These are phyloP conservation scores for Malurus melanocephalus DNA, from an alignment of 2,113 vertebrate species.

Conservation along the genomic window DNA sequence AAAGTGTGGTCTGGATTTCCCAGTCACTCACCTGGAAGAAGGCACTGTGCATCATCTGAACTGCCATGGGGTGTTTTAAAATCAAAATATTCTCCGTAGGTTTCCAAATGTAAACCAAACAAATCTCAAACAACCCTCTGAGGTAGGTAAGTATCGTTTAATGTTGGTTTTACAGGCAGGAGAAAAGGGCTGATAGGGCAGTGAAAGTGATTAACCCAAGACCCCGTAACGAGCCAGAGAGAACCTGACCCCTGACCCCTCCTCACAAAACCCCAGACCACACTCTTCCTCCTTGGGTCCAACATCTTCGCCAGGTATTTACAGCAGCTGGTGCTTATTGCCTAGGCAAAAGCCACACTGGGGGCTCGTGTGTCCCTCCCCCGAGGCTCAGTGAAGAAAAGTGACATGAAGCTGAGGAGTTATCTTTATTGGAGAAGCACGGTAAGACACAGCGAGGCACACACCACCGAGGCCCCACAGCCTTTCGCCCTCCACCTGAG, in stretches of 20 bases:
- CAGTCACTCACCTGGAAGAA: not conserved
- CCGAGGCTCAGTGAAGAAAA: conserved; percentile 13
- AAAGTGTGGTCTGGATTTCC: not conserved
- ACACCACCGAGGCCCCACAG: not conserved
- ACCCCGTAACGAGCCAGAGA: not conserved
- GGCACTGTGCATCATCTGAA: not conserved
- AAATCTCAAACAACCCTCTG: conserved; percentile 48
- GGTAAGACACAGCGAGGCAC: not conserved
- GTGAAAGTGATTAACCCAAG: not conserved
- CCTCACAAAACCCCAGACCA: not conserved
- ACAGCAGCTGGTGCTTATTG: not conserved
- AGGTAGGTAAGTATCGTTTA: conserved; percentile 47
- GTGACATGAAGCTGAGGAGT: conserved; percentile 30
- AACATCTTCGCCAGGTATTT: not conserved
- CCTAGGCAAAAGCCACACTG: not conserved
- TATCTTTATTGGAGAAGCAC: conserved; percentile 59
- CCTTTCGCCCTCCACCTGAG: not conserved
- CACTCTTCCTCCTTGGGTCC: not conserved
- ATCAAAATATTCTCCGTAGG: not conserved
- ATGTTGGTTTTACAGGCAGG: not conserved
- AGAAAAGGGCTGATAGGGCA: not conserved
- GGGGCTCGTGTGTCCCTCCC: not conserved
- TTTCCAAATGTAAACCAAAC: not conserved
- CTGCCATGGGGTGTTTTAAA: not conserved
- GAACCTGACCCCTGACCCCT: not conserved